Evolutionary conservation across 2,888 invertebrate genomes (phyloP).

Genomic region (Torymus auratus): DNA sequence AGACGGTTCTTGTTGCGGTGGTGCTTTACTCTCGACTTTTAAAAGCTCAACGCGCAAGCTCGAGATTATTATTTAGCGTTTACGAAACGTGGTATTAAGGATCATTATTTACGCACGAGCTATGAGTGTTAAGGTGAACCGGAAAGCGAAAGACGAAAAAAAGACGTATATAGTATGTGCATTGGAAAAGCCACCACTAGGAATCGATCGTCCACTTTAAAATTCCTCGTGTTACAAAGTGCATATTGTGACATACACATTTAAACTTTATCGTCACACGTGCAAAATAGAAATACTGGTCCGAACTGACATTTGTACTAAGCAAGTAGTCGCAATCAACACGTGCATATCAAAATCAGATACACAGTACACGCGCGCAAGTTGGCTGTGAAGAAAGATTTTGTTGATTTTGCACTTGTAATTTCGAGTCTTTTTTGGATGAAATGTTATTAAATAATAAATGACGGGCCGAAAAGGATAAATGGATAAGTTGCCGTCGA

Average conservation of each 20-base stretch:
- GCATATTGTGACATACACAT: conserved; percentile 6
- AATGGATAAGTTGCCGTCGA: conserved; percentile 15
- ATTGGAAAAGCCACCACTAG: conserved; percentile 60
- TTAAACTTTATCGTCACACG: not conserved
- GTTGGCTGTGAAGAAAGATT: conserved; percentile 63
- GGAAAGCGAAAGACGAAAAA: conserved; percentile 23
- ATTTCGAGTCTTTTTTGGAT: conserved; percentile 17
- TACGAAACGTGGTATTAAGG: conserved; percentile 25
- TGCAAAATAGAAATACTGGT: conserved; percentile 13
- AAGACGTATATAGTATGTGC: conserved; percentile 31
- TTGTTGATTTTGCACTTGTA: conserved; percentile 56
- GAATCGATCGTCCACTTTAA: conserved; percentile 48
- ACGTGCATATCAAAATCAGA: conserved; percentile 58
- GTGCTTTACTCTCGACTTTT: conserved; percentile 45
- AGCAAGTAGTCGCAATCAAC: conserved; percentile 55
- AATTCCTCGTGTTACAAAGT: conserved; percentile 27
- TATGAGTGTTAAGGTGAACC: conserved; percentile 53
- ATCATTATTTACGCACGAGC: conserved; percentile 27
- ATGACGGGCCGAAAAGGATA: conserved; percentile 1
- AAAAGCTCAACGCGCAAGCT: conserved; percentile 22
- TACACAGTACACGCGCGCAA: conserved; percentile 57
- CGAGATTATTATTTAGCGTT: conserved; percentile 37
- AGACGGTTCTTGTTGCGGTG: conserved; percentile 27
- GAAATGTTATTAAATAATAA: conserved; percentile 26
- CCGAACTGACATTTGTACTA: conserved; percentile 36